phyloP scores from a whole-genome alignment of 2,113 vertebrate genomes.

The Alethe castanea region DNA sequence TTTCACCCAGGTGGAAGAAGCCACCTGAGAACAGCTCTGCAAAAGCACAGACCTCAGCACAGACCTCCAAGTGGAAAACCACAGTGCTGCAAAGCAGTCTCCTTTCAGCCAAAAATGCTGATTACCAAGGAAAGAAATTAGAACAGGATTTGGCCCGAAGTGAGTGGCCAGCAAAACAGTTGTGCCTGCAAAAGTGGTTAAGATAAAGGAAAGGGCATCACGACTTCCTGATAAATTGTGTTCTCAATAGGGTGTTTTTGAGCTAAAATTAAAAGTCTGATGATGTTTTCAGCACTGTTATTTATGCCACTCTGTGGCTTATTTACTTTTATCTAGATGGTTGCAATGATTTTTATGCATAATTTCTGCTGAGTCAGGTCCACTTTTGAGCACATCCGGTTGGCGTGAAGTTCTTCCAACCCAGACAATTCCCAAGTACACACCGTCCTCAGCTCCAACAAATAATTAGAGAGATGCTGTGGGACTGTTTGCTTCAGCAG shows the following conservation, averaged over 20 bases:
- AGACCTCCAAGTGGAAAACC: neutral
- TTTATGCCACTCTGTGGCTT: neutral
- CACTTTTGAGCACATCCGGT: neutral
- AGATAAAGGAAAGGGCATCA: neutral
- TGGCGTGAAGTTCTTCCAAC: neutral
- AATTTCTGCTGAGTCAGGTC: neutral
- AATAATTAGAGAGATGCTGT: neutral
- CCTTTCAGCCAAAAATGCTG: neutral
- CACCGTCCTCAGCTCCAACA: neutral
- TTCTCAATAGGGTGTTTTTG: neutral
- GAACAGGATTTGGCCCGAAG: neutral
- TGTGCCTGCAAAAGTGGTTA: neutral
- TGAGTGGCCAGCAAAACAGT: neutral
- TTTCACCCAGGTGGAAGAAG: neutral
- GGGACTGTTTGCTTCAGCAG: neutral
- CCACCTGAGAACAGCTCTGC: neutral
- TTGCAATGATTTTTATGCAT: neutral
- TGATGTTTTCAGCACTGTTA: neutral
- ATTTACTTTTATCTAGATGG: neutral
- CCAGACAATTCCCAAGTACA: neutral
- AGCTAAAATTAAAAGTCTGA: constrained; percentile 9
- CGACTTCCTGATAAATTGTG: neutral
- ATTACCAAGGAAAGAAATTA: neutral
- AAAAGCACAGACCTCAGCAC: neutral
- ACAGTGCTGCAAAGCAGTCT: neutral